Conservation (phyloP, 1,140 invertebrate genomes). For the Conus betulinus region DNA sequence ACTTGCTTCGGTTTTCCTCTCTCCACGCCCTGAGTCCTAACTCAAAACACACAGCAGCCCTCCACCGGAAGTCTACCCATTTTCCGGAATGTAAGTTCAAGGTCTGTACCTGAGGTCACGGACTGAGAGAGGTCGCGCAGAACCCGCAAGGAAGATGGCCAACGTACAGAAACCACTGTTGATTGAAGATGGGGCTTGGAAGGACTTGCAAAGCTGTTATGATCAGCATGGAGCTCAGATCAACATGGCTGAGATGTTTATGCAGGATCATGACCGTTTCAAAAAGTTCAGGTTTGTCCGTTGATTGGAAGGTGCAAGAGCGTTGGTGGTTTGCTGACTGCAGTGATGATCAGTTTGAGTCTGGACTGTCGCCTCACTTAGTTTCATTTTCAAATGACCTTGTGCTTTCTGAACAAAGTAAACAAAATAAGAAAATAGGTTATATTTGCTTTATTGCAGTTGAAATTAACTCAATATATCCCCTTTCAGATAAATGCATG, state of each 20-base stretch:
- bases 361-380: no score
- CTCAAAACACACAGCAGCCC: constrained; percentile 26
- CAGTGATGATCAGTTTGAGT: not conserved
- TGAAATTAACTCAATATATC: no score
- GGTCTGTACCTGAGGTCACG: constrained; percentile 27
- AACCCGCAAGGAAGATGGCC: not conserved
- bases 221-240: constrained; percentile 52
- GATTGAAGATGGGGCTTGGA: constrained; percentile 53
- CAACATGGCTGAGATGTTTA: constrained; percentile 67
- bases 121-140: constrained; percentile 15
- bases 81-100: constrained; percentile 29
- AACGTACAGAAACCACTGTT: constrained; percentile 46
- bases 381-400: not conserved
- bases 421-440: not conserved
- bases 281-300: constrained; percentile 63
- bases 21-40: not conserved
- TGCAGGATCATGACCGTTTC: constrained; percentile 58
- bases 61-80: constrained; percentile 42
- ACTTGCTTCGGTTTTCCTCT: not conserved
- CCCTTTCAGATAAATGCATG: no score
- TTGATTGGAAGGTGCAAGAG: not conserved
- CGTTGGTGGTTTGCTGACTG: not conserved
- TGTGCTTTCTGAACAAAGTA: not conserved
- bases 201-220: constrained; percentile 56
- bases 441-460: no score